Base-by-base conservation (phyloP, 2,797 vertebrate species). In the Clarias fuscus region DNA sequence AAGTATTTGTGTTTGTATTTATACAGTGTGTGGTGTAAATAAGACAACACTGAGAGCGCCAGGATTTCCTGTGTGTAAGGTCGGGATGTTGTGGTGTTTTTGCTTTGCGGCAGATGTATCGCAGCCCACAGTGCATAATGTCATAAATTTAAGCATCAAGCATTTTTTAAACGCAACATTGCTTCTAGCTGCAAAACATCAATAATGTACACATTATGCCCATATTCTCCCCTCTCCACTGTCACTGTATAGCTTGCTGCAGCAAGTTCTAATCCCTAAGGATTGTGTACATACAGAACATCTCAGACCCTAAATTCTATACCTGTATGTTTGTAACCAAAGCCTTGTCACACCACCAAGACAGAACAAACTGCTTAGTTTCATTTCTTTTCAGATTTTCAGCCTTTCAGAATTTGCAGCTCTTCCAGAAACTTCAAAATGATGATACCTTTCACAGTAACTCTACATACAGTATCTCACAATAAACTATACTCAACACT, bases 1-100 rank as follows among this genome's bases (percentile, higher is more conserved):
- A 79, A 70, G 62, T 62, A 62, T 88, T 70, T 85, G 71, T 64
- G 76, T 43, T 30, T 85, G 43, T 68, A 82, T 78, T 80, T 81
- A 77, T 67, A 13, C 72, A 82, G 59, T 58, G 43, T 73, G 40
- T 71, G 61, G 53, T 68, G 71, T 79, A 58, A 17, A 40, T 72
- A 22, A 40, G 73, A 62, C 27, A 7, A 62, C 27, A 7, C 40
- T 37, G 53, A 82, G 33, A 81, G 30, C 33, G 5, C 17, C 76
- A 59, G 40, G 40, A 82, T 73, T 86, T 82, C 79, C 70, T 86
- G 70, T 64, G 30, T 40, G 61, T 64, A 67, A 83, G 43, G 17
- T 82, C 53, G 77, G 61, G 33, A 14, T 59, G 59, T 53, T 75
- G 40, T 65, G 18, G 30, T 22, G 24, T 53, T 83, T 67, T 43